Conservation (phyloP, 2,888 invertebrate genomes). For the Drosophila macrospina region DNA sequence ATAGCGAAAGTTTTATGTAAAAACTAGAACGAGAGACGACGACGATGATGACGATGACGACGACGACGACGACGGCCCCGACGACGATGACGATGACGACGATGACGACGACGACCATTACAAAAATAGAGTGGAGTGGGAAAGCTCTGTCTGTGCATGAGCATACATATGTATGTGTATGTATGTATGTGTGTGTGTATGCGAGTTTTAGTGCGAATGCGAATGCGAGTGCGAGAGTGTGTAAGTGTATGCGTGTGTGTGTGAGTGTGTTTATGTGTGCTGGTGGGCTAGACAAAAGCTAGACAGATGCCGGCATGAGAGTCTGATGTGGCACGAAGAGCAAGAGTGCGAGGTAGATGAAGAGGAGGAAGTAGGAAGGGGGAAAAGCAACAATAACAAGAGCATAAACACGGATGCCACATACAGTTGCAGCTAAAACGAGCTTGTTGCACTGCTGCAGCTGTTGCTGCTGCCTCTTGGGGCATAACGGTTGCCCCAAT, state of each 20-base stretch:
- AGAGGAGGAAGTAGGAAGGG: no score
- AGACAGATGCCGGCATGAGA: slow-evolving; percentile 52
- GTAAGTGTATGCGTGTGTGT: not conserved
- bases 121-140: slow-evolving; percentile 55
- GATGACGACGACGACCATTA: slow-evolving; percentile 53
- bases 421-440: slow-evolving; percentile 3
- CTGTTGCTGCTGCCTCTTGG: not conserved
- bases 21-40: slow-evolving; percentile 67
- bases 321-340: not conserved
- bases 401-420: slow-evolving; percentile 2
- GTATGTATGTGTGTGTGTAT: not conserved
- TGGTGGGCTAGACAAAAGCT: slow-evolving; percentile 71
- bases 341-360: not conserved
- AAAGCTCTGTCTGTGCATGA: slow-evolving; percentile 24
- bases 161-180: not conserved
- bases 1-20: slow-evolving; percentile 80
- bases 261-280: slow-evolving; percentile 18
- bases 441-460: not conserved
- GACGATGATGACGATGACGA: slow-evolving; percentile 29
- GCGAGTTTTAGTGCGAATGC: slow-evolving; percentile 17
- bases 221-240: slow-evolving; percentile 42
- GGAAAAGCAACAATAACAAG: not conserved
- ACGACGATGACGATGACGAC: slow-evolving; percentile 37
- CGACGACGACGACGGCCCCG: slow-evolving; percentile 22
- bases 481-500: not conserved